These are phyloP conservation scores for Calliphora vicina DNA, from an alignment of 1,140 invertebrate genomes.

Conservation along the genomic window DNA sequence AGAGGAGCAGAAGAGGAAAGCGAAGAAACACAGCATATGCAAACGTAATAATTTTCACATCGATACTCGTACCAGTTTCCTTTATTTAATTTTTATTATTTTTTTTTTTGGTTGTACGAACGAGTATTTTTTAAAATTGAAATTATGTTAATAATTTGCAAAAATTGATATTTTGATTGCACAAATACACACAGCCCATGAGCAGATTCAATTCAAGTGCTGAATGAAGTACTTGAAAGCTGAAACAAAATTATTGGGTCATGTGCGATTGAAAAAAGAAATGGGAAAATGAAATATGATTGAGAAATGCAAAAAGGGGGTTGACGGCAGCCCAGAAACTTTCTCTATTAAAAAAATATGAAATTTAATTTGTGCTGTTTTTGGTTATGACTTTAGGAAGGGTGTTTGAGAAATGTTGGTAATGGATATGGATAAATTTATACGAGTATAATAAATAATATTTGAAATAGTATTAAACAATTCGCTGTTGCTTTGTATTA, in stretches of 20 bases:
- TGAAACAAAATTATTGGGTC: neutral
- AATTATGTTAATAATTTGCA: conserved; percentile 26
- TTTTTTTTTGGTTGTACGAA: neutral
- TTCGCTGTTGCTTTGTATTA: no score
- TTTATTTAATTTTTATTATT: neutral
- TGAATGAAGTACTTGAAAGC: neutral
- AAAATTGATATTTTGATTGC: conserved; percentile 28
- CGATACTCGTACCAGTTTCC: neutral
- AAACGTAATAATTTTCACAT: conserved; percentile 25
- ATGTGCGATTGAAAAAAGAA: neutral
- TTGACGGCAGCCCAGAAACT: neutral
- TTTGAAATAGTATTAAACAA: no score
- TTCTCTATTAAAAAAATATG: neutral
- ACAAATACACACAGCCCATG: neutral
- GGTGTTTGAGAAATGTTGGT: no score
- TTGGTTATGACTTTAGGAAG: neutral
- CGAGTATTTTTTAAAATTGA: neutral
- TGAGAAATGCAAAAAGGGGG: neutral
- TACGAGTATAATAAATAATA: no score
- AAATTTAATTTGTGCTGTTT: neutral
- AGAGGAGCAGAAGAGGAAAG: neutral
- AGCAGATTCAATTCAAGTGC: neutral
- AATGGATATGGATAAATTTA: no score
- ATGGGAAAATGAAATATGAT: neutral
- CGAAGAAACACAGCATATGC: conserved; percentile 5